Evolutionary conservation across 92 coral and sea anemone species (phyloP).

Genomic region (Parazoanthus swiftii): DNA sequence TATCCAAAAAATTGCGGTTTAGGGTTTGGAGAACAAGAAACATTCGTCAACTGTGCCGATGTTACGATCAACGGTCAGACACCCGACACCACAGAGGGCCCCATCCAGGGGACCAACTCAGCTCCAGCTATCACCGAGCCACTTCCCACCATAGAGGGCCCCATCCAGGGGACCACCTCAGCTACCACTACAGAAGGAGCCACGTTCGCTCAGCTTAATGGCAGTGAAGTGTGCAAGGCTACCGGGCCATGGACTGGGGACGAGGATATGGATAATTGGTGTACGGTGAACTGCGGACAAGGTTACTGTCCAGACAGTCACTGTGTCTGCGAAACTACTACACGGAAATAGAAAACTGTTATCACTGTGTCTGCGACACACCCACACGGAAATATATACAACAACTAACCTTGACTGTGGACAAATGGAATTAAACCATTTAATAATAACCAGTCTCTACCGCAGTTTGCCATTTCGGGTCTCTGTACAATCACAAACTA

Average conservation of each 20-base stretch:
- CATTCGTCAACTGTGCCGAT: slow-evolving; percentile 47
- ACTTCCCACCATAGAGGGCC: background rate
- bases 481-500: too few species aligned
- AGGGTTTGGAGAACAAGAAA: slow-evolving; percentile 11
- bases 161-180: background rate
- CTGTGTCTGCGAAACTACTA: background rate
- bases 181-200: background rate
- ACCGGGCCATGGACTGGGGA: background rate
- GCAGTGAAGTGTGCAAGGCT: background rate
- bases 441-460: too few species aligned
- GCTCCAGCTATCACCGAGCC: background rate
- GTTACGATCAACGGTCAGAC: background rate
- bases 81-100: background rate
- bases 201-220: background rate
- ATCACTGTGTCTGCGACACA: background rate
- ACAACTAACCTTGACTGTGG: too few species aligned
- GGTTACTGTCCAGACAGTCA: slow-evolving; percentile 16
- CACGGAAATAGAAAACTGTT: too few species aligned
- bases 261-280: background rate
- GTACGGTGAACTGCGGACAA: background rate
- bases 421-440: too few species aligned
- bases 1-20: background rate
- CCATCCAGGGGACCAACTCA: background rate
- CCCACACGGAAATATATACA: too few species aligned
- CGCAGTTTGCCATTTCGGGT: too few species aligned